Evolutionary conservation across 2,888 invertebrate genomes (phyloP).

Genomic region (Petrolisthes cinctipes): DNA sequence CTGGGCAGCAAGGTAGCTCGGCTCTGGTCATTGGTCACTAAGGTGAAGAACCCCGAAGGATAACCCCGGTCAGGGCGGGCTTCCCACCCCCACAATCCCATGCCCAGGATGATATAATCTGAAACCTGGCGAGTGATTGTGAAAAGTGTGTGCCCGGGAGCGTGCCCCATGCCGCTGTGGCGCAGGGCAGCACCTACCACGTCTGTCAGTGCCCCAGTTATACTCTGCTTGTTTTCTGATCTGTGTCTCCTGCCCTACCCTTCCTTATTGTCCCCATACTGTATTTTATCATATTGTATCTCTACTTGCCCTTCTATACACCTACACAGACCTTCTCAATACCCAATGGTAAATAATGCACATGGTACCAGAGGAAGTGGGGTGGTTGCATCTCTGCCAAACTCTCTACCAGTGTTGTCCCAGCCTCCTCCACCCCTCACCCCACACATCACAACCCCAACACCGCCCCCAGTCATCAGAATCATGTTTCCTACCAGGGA

Average conservation of each 20-base stretch:
- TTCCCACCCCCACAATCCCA: constrained; percentile 43
- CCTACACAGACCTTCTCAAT: neutral
- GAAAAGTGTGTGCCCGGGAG: constrained; percentile 59
- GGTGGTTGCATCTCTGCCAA: neutral
- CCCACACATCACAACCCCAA: constrained; percentile 9
- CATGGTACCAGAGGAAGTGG: neutral
- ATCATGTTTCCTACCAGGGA: constrained; percentile 36
- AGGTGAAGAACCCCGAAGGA: constrained; percentile 49
- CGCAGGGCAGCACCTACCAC: constrained; percentile 57
- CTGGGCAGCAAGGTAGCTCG: constrained; percentile 16
- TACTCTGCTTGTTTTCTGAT: constrained; percentile 47
- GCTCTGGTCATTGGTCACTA: constrained; percentile 38
- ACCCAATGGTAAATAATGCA: neutral
- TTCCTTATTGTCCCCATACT: constrained; percentile 8
- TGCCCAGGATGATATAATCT: constrained; percentile 39
- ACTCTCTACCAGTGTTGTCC: no score
- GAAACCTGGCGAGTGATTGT: constrained; percentile 51
- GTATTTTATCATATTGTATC: neutral
- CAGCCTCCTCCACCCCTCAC: neutral
- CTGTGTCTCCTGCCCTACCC: constrained; percentile 32
- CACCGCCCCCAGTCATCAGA: constrained; percentile 7
- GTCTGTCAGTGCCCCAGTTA: constrained; percentile 46
- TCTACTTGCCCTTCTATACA: neutral
- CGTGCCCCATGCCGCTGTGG: constrained; percentile 48
- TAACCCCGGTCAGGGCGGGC: constrained; percentile 33